Percentiles rank a stretch among this genome's conserved stretches.
These are phyloP conservation scores for Orthosia cruda DNA, from an alignment of 2,888 invertebrate genomes.

Conservation along the genomic window DNA sequence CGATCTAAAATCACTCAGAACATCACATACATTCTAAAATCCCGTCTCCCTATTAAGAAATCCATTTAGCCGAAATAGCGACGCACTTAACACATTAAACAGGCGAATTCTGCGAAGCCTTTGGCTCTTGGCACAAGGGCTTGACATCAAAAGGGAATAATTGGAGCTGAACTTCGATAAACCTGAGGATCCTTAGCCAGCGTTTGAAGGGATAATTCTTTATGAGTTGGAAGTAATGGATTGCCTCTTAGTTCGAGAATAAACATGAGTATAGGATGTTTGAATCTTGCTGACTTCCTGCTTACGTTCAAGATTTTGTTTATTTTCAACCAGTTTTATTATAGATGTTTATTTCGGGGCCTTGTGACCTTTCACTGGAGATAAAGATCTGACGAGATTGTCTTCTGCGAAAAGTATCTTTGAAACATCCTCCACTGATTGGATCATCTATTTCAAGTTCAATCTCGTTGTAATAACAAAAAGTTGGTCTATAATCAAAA, in stretches of 20 bases:
- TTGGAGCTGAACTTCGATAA: conserved; percentile 69
- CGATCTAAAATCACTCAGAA: conserved; percentile 26
- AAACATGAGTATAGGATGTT: conserved; percentile 18
- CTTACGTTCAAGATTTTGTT: neutral
- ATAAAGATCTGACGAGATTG: neutral
- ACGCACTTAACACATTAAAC: conserved; percentile 66
- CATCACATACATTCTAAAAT: conserved; percentile 46
- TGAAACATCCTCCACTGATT: neutral
- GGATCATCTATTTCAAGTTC: neutral
- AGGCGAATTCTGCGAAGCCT: conserved; percentile 55
- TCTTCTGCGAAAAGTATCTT: neutral
- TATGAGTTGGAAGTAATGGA: conserved; percentile 46
- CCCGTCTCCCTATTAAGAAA: conserved; percentile 45
- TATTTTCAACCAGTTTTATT: neutral
- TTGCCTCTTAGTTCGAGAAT: conserved; percentile 34
- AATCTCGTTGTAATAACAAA: conserved; percentile 11
- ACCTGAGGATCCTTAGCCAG: conserved; percentile 54
- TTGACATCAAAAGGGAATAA: conserved; percentile 67
- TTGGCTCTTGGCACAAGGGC: conserved; percentile 52
- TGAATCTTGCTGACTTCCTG: conserved; percentile 3
- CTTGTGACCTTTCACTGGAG: neutral
- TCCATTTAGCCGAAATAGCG: conserved; percentile 62
- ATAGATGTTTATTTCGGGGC: neutral
- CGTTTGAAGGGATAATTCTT: conserved; percentile 61
- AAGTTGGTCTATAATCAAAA: conserved; percentile 7